Evolutionary conservation across 2,113 vertebrate species (phyloP), one percentile per base, ranked within the genome.

Genomic region (Atherinomorus stipes): DNA sequence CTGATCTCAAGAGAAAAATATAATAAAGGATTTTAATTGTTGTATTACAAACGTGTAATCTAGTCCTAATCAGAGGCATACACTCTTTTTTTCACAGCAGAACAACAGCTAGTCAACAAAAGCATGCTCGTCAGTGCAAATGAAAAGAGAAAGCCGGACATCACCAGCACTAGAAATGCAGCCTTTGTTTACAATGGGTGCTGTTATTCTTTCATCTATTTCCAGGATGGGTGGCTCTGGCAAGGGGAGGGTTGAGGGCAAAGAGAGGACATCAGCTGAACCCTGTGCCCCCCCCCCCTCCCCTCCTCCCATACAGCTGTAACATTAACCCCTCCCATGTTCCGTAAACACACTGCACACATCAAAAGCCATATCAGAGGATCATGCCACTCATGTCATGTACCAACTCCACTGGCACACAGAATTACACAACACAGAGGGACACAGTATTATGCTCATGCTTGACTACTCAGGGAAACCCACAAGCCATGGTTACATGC

Each of bases 131-230:
- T 77, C 50, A 81, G 76, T 68, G 60, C 57, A 81, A 65, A 69
- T 78, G 61, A 76, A 76, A 65, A 82, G 76, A 72, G 66, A 78
- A 69, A 52, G 61, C 50, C 19, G 23, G 64, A 65, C 62, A 78
- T 71, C 79, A 73, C 37, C 60, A 4, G 59, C 68, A 62, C 70
- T 59, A 85, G 78, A 89, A 85, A 81, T 49, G 50, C 71, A 71
- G 78, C 84, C 84, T 85, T 90, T 92, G 86, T 92, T 85, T 86
- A 76, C 49, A 64, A 66, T 9, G 25, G 44, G n/a, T 63, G 53
- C 31, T 63, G 76, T 83, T 84, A 79, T 76, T 89, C 84, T 90
- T 85, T 86, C 70, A 89, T 83, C 66, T 56, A 37, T 65, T 74
- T 71, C 56, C 77, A 77, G 71, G 66, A 87, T 49, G 66, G 71